These are phyloP conservation scores for Atlantisia rogersi DNA, from an alignment of 2,113 vertebrate species.

Conservation along the genomic window DNA sequence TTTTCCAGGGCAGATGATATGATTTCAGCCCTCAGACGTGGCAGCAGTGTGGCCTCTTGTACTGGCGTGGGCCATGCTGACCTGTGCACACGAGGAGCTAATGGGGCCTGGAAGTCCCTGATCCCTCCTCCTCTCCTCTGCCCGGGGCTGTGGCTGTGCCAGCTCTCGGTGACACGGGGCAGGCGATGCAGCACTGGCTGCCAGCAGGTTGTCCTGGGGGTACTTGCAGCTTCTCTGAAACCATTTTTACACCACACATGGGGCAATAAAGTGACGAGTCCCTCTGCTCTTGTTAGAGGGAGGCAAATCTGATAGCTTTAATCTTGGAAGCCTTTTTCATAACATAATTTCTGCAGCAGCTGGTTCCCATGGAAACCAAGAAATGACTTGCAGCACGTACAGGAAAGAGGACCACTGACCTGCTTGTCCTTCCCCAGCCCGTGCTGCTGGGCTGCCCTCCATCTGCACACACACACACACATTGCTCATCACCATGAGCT, in stretches of 20 bases:
- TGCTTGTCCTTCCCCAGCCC: background rate
- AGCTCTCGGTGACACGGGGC: background rate
- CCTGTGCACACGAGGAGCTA: background rate
- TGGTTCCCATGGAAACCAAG: slow-evolving; percentile 33
- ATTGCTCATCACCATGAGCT: rapidly evolving
- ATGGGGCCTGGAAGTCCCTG: background rate
- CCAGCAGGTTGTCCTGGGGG: rapidly evolving
- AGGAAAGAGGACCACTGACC: background rate
- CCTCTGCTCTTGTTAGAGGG: background rate
- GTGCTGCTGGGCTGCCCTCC: background rate
- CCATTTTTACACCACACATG: rapidly evolving
- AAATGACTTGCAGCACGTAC: rapidly evolving
- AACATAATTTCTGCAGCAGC: slow-evolving; percentile 22
- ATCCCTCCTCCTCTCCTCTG: background rate
- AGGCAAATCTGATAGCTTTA: background rate
- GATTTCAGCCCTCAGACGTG: background rate
- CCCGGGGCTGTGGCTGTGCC: background rate
- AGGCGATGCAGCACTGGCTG: background rate
- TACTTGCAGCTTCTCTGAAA: background rate
- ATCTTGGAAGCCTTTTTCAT: background rate
- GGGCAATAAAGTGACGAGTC: background rate
- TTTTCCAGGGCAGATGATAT: background rate
- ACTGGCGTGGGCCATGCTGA: background rate
- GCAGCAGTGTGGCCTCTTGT: rapidly evolving
- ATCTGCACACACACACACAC: background rate